Evolutionary conservation across 2,797 vertebrate genomes (phyloP), one percentile per base, ranked within the genome.

Genomic region (Brachyalestes nurse): DNA sequence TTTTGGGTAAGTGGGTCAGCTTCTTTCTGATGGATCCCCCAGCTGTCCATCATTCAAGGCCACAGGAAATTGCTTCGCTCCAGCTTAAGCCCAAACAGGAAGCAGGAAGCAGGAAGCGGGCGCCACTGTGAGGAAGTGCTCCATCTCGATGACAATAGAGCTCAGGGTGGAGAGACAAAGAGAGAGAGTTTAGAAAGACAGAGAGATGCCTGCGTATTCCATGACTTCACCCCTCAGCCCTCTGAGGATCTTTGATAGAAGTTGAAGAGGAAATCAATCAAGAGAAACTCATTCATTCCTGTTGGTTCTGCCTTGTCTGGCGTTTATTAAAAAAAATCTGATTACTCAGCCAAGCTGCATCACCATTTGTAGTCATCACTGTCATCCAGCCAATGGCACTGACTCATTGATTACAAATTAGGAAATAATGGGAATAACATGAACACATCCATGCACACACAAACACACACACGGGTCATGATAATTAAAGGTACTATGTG

Each of bases 81-180:
- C 40, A 88, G 89, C 90, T 88, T 88, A 88, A 84, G 83, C 49
- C 81, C 85, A 92, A 94, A 93, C 93, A 94, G 93, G 94, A 94
- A 93, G 84, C 90, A 91, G 90, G 85, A 89, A 91, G 80, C 91
- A 93, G 93, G 86, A 89, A 87, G 81, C 85, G 73, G 82, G 86
- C 40, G 66, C 80, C 80, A 69, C 78, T 72, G 86, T 64, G 87
- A 89, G 90, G 91, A 94, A 92, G 88, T 90, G 87, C 86, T 86
- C 90, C 81, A 79, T 91, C 81, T 88, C 72, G 40, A 71, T 53
- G 90, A 95, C 92, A 94, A 94, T 94, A 47, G 90, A 77, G 51
- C 47, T 78, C 67, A 79, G 62, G 79, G 84, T 76, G 51, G 78
- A 79, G 51, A 76, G 84, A 28, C 1, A 49, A 23, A 73, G 84